phyloP scores from a whole-genome alignment of 1,140 invertebrate species.

The Papilio aristodemus region DNA sequence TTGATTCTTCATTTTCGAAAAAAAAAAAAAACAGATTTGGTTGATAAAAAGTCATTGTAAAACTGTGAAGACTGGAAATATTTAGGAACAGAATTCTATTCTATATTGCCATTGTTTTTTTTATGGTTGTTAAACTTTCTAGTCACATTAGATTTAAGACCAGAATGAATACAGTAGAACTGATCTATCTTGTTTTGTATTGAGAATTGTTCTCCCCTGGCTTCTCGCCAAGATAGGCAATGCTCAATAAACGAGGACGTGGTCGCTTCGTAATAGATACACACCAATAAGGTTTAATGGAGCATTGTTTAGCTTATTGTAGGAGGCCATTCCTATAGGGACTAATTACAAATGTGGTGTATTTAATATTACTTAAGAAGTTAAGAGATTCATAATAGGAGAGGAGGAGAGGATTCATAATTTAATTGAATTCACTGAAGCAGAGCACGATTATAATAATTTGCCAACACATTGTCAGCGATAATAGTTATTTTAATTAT shows the following conservation, averaged over 20 bases:
- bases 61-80: too few relatives aligned
- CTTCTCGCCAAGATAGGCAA: conserved; percentile 11
- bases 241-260: conserved; percentile 21
- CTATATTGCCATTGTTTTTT: too few relatives aligned
- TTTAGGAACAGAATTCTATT: too few relatives aligned
- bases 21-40: too few relatives aligned
- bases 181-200: neutral
- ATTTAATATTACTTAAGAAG: neutral
- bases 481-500: too few relatives aligned
- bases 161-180: neutral
- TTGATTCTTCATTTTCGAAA: too few relatives aligned
- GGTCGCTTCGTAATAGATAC: conserved; percentile 16
- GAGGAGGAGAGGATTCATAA: too few relatives aligned
- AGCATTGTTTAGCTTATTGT: conserved; percentile 19
- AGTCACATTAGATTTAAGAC: neutral
- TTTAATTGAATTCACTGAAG: too few relatives aligned
- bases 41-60: too few relatives aligned
- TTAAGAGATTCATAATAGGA: neutral
- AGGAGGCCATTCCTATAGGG: conserved; percentile 2
- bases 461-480: too few relatives aligned
- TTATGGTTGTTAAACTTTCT: too few relatives aligned
- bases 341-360: neutral
- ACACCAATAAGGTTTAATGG: conserved; percentile 23
- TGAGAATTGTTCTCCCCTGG: conserved; percentile 8
- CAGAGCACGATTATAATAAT: too few relatives aligned